Evolutionary conservation across 2,797 vertebrate species (phyloP).

Genomic region (Oryzias dopingdopingensis): DNA sequence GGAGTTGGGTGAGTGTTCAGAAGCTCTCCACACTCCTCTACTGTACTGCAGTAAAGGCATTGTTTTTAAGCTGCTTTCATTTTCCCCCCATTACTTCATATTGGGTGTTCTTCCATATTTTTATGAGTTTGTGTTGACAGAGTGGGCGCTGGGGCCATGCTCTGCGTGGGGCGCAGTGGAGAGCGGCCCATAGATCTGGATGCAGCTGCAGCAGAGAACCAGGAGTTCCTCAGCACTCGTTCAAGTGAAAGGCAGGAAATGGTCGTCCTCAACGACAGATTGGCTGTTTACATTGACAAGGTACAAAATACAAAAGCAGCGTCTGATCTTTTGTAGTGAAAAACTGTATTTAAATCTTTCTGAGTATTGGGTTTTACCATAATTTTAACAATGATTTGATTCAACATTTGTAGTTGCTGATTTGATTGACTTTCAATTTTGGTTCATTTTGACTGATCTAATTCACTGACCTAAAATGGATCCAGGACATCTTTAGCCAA

Average conservation of each 20-base stretch:
- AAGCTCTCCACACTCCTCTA: neutral
- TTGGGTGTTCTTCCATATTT: neutral
- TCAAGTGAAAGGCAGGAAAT: slow-evolving; percentile 70
- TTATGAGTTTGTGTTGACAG: slow-evolving; percentile 43
- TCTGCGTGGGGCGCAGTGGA: slow-evolving; percentile 59
- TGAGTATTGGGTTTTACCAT: too few relatives aligned
- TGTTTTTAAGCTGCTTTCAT: too few relatives aligned
- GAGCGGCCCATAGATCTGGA: slow-evolving; percentile 68
- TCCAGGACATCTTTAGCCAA: too few relatives aligned
- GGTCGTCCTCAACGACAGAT: slow-evolving; percentile 77
- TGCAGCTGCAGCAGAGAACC: slow-evolving; percentile 71
- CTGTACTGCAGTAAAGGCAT: too few relatives aligned
- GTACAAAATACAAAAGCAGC: slow-evolving; percentile 29
- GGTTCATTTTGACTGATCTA: too few relatives aligned
- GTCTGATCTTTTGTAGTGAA: too few relatives aligned
- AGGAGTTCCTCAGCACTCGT: slow-evolving; percentile 71
- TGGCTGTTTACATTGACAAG: slow-evolving; percentile 78
- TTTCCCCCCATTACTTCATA: neutral
- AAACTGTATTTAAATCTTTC: too few relatives aligned
- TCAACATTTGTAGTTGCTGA: too few relatives aligned
- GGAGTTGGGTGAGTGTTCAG: slow-evolving; percentile 63
- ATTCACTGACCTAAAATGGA: too few relatives aligned
- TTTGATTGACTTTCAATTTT: too few relatives aligned
- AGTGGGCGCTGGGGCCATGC: slow-evolving; percentile 53
- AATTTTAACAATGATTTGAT: too few relatives aligned